phyloP scores from a whole-genome alignment of 2,113 vertebrate genomes.

The Psammodynastes pulverulentus region DNA sequence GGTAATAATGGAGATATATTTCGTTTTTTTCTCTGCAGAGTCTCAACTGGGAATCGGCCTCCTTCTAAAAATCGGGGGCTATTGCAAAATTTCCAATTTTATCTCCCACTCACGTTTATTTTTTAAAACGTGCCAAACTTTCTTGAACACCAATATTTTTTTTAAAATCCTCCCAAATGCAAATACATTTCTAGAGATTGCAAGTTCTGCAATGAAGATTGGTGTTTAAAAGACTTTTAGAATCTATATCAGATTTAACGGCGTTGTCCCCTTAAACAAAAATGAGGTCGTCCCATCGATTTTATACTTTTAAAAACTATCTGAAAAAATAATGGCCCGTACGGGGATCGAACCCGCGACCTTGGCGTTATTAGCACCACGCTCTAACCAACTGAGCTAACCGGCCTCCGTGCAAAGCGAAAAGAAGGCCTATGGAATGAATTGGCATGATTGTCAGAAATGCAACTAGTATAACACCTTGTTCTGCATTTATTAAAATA shows the following conservation, averaged over 20 bases:
- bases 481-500: not conserved
- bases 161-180: not conserved
- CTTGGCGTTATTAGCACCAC: not conserved
- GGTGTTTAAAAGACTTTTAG: not conserved
- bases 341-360: not conserved
- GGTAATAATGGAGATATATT: not conserved
- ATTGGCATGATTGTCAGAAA: not conserved
- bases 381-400: constrained; percentile 3
- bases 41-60: not conserved
- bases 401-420: accelerated
- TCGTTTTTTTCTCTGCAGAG: not conserved
- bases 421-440: not conserved
- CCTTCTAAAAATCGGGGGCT: not conserved
- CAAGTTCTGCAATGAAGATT: not conserved
- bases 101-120: accelerated
- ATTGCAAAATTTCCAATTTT: not conserved
- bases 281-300: not conserved
- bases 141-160: not conserved
- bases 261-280: not conserved
- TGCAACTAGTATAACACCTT: not conserved
- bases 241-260: not conserved
- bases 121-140: not conserved
- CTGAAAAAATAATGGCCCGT: not conserved
- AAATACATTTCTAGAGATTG: not conserved
- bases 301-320: not conserved